Percentiles rank a stretch among this genome's conserved stretches.
Evolutionary conservation across 2,797 vertebrate genomes (phyloP).

Genomic region (Alosa sapidissima): DNA sequence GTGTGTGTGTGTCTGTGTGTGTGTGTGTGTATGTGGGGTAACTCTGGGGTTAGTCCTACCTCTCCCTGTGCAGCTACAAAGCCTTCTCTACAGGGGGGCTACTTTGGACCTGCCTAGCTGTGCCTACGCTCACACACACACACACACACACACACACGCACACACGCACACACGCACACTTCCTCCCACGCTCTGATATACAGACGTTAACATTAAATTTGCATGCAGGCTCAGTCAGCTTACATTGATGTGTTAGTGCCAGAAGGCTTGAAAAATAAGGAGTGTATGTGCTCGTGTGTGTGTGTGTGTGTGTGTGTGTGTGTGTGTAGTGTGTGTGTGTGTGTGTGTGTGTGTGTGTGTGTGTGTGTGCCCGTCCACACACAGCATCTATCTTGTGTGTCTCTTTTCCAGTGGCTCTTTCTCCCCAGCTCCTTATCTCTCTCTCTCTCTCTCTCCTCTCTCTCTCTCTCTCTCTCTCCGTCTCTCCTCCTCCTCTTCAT

Average conservation of each 20-base stretch:
- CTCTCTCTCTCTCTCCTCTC: background rate
- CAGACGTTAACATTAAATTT: conserved; percentile 67
- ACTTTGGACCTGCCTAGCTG: conserved; percentile 1
- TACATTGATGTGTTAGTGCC: conserved; percentile 53
- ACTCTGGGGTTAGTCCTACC: conserved; percentile 64
- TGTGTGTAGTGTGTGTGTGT: background rate
- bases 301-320: background rate
- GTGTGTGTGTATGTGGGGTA: conserved; percentile 68
- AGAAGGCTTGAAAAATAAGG: background rate
- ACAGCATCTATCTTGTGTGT: background rate
- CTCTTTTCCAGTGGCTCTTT: background rate
- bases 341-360: background rate
- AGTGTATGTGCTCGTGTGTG: background rate
- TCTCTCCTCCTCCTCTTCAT: background rate
- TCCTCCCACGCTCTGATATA: conserved; percentile 60
- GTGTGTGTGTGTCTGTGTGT: conserved; percentile 56
- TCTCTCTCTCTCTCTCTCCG: background rate
- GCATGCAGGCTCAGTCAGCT: conserved; percentile 57
- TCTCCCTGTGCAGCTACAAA: conserved; percentile 68
- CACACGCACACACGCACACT: conserved; percentile 26
- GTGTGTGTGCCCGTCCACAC: background rate
- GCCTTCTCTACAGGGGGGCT: conserved; percentile 62
- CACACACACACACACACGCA: background rate
- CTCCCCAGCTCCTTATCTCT: background rate
- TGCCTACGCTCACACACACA: conserved; percentile 8